phyloP scores from a whole-genome alignment of 1,140 invertebrate genomes.

The Brachionus paranguensis region DNA sequence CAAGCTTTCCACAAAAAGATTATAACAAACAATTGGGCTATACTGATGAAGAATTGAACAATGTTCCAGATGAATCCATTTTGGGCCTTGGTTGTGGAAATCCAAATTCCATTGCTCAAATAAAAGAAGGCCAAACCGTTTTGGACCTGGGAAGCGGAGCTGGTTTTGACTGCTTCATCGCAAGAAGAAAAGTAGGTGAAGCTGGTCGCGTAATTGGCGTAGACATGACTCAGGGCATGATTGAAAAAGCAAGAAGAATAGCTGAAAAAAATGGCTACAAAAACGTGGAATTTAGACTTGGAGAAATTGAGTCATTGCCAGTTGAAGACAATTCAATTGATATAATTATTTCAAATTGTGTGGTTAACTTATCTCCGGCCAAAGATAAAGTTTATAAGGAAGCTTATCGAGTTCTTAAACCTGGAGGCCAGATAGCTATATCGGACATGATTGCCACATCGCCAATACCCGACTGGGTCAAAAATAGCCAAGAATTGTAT shows the following conservation, averaged over 20 bases:
- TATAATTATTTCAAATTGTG: conserved; percentile 52
- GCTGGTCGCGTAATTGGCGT: conserved; percentile 48
- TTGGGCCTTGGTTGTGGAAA: conserved; percentile 47
- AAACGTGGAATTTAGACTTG: conserved; percentile 48
- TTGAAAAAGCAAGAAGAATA: conserved; percentile 46
- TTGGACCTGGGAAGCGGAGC: conserved; percentile 50
- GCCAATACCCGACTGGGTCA: neutral
- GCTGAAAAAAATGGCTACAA: conserved; percentile 47
- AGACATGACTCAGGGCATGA: conserved; percentile 52
- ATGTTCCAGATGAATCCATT: neutral
- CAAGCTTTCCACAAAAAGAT: neutral
- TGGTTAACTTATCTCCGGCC: conserved; percentile 48
- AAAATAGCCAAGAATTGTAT: neutral
- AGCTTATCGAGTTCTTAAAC: conserved; percentile 46
- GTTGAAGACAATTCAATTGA: conserved; percentile 46
- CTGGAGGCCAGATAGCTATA: neutral
- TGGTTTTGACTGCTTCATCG: conserved; percentile 48
- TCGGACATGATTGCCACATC: neutral
- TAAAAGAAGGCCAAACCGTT: conserved; percentile 44
- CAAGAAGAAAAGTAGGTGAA: conserved; percentile 49
- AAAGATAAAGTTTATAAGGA: conserved; percentile 46
- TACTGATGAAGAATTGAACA: neutral
- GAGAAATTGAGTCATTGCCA: conserved; percentile 48
- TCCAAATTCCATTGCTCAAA: conserved; percentile 48
- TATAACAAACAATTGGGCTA: neutral